Base-by-base conservation (phyloP, 2,113 vertebrate species). In the Calonectris borealis region DNA sequence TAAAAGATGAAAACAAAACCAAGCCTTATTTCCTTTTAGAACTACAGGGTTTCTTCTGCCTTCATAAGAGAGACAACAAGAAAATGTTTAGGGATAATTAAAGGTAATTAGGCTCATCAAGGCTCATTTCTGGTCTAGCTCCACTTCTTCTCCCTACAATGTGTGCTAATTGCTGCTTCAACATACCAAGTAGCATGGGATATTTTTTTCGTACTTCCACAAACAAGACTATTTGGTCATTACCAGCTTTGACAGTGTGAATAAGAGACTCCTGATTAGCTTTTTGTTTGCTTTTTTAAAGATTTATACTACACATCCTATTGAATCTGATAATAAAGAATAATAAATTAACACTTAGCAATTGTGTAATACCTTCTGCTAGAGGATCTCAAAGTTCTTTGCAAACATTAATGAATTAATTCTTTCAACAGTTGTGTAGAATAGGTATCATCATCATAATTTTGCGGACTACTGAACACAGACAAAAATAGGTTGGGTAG, bases 41-140 rank as follows among this genome's bases (percentile, higher is more conserved):
- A 93, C 96, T 97, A 95, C 96, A 97, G 98, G 97, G 94, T 96
- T 97, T 97, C 97, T 97, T 96, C 96, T 96, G 94, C 85, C 93
- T 97, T 97, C 97, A 94, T 97, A 97, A 98, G 95, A 97, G 89
- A 97, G 93, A 97, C 88, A 97, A 97, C 11, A 84, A 97, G 97
- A 97, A 98, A 97, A 95, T 96, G 91, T 97, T 98, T 97, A 94
- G 95, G 92, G 93, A 96, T 98, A 98, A 98, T 98, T 98, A 98
- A 98, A 98, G 94, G 96, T 97, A 98, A 98, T 98, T 98, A 97
- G 95, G 96, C 92, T 98, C 96, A 97, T 98, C 98, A 98, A 96
- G 96, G 72, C 82, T 96, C 93, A 96, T 97, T 94, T 96, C 92
- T 95, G 78, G 75, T 95, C 86, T 96, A 95, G 88, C 68, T 96